phyloP scores from a whole-genome alignment of 2,797 vertebrate species.

The Sebastes iracundus region DNA sequence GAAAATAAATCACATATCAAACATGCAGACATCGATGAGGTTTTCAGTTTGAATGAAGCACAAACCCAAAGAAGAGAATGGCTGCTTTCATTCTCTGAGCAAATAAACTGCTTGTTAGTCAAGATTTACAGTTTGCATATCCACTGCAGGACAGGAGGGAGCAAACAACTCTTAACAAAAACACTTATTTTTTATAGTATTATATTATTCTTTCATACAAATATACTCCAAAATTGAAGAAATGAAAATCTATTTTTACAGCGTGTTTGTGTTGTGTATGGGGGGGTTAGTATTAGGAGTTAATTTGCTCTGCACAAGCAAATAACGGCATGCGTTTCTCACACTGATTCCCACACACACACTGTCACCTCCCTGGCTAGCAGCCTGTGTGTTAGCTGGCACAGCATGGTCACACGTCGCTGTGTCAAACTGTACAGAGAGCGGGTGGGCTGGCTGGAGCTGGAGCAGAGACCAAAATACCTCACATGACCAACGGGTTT shows the following conservation, averaged over 20 bases:
- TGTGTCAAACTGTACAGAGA: slow-evolving; percentile 52
- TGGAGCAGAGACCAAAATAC: slow-evolving; percentile 68
- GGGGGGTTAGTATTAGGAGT: not conserved
- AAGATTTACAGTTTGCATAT: slow-evolving; percentile 74
- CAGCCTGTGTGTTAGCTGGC: slow-evolving; percentile 56
- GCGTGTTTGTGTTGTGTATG: not conserved
- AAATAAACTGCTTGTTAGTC: slow-evolving; percentile 43
- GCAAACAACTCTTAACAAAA: not conserved
- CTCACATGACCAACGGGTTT: slow-evolving; percentile 13
- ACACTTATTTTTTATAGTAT: not conserved
- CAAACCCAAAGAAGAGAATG: slow-evolving; percentile 11
- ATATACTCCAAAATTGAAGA: too few relatives aligned
- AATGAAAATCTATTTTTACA: not conserved
- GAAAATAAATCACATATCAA: not conserved
- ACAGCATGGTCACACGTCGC: slow-evolving; percentile 38
- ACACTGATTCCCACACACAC: slow-evolving; percentile 13
- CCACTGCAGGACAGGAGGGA: slow-evolving; percentile 59
- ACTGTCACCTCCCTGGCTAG: slow-evolving; percentile 73
- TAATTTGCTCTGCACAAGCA: not conserved
- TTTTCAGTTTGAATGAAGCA: slow-evolving; percentile 57
- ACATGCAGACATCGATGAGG: slow-evolving; percentile 38
- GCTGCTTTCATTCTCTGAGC: slow-evolving; percentile 33
- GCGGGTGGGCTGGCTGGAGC: slow-evolving; percentile 53
- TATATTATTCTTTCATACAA: too few relatives aligned
- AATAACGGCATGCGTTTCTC: slow-evolving; percentile 26